These are phyloP conservation scores for Zeus faber DNA, from an alignment of 2,113 vertebrate genomes.

Conservation along the genomic window DNA sequence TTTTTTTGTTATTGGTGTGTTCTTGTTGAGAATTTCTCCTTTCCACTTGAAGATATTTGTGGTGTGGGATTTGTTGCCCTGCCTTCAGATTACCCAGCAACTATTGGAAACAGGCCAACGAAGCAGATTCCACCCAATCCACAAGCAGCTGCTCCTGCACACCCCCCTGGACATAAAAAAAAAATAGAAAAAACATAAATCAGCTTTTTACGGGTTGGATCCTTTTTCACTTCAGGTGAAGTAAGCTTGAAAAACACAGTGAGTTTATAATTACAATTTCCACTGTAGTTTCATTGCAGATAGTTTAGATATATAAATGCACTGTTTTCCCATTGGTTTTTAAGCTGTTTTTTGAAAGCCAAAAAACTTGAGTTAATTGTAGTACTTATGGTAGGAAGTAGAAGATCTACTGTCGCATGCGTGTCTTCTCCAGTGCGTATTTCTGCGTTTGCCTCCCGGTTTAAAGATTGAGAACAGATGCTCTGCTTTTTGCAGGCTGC, in stretches of 20 bases:
- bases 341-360: no score
- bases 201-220: no score
- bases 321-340: no score
- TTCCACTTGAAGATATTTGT: not conserved
- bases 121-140: slow-evolving; percentile 50
- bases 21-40: not conserved
- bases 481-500: not conserved
- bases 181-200: no score
- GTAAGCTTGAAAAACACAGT: no score
- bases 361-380: not conserved
- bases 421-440: not conserved
- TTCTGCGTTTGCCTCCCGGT: not conserved
- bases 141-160: slow-evolving; percentile 31
- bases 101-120: slow-evolving; percentile 39
- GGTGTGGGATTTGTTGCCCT: slow-evolving; percentile 4
- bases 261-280: no score
- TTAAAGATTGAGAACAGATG: slow-evolving; percentile 1
- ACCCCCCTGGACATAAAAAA: slow-evolving; percentile 25
- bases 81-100: slow-evolving; percentile 8
- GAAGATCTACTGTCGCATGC: not conserved
- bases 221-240: no score
- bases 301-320: no score
- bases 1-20: no score
- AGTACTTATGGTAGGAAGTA: not conserved
- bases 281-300: not conserved